Evolutionary conservation across 2,113 vertebrate genomes (phyloP).

Genomic region (Peromyscus leucopus): DNA sequence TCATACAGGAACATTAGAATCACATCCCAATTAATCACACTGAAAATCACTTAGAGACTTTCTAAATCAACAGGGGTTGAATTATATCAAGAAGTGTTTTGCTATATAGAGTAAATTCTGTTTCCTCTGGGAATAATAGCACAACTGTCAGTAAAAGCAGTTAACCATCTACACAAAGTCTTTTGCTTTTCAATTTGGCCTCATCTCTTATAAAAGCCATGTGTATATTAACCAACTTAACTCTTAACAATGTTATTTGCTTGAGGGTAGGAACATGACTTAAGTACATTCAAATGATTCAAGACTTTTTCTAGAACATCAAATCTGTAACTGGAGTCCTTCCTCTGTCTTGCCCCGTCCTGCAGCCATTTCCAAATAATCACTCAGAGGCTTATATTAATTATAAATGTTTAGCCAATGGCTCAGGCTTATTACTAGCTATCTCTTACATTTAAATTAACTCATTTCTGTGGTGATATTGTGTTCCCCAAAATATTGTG

Average conservation of each 20-base stretch:
- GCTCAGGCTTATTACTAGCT: too few relatives aligned
- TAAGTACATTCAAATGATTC: background rate
- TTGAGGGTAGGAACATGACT: background rate
- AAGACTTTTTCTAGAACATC: background rate
- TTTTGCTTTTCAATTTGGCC: background rate
- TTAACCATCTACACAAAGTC: background rate
- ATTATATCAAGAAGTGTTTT: constrained; percentile 6
- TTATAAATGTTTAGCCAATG: too few relatives aligned
- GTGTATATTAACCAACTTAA: background rate
- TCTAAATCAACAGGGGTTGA: background rate
- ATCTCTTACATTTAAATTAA: too few relatives aligned
- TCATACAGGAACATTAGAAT: constrained; percentile 12
- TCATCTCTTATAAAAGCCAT: background rate
- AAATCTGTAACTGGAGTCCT: too few relatives aligned
- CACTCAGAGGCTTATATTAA: too few relatives aligned
- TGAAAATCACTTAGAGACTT: constrained; percentile 33
- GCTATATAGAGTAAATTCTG: background rate
- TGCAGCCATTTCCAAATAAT: too few relatives aligned
- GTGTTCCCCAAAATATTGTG: too few relatives aligned
- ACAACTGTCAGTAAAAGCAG: background rate
- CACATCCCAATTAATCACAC: background rate
- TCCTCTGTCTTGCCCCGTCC: too few relatives aligned
- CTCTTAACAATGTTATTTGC: background rate
- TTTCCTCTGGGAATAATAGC: background rate
- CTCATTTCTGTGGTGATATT: too few relatives aligned